Base-by-base conservation (phyloP, 1,140 invertebrate genomes). In the Tetramorium alpestre region DNA sequence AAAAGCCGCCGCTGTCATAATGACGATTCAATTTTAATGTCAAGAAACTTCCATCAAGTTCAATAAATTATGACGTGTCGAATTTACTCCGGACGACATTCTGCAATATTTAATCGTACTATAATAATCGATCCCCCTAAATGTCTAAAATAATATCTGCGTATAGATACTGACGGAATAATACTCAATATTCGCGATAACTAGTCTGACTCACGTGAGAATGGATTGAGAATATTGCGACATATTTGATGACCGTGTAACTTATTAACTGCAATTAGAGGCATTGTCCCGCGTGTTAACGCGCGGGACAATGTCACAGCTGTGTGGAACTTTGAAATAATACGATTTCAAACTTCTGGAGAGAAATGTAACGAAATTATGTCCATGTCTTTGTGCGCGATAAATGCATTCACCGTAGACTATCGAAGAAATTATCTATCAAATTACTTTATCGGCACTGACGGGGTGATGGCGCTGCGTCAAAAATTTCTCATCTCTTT, bases 281-380 rank as follows among this genome's bases (percentile, higher is more conserved):
- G 51, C 67, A 58, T 25, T 22, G 49, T 33, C 33, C 72, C 38
- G 47, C 38, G 47, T 56, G 13, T 80, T 69, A 80, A 70, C 28
- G 33, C 47, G 60, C 64, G 25, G 28, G 25, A 47, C 67, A 58
- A 60, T 58, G 41, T 82, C 51, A 11, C 28, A 60, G 65, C 18
- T 47, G 47, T 13, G 28, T 49, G 47, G 41, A 82, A 73, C 80
- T 82, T 56, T 3, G 65, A 73, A 82, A 73, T 82, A 82, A 82
- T 82, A 47, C 11, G 38, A 58, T 73, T 82, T 73, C 67, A 47
- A 82, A 72, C 54, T 73, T 82, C 33, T 33, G 16, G 56, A 82
- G 38, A 54, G 38, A 72, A 56, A 73, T 56, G 65, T 47, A 82
- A 81, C 38, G n/a, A 81, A 81, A 47, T 82, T 82, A 82, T 54